Evolutionary conservation across 2,888 invertebrate genomes (phyloP).

Genomic region (Coleophora deauratella): DNA sequence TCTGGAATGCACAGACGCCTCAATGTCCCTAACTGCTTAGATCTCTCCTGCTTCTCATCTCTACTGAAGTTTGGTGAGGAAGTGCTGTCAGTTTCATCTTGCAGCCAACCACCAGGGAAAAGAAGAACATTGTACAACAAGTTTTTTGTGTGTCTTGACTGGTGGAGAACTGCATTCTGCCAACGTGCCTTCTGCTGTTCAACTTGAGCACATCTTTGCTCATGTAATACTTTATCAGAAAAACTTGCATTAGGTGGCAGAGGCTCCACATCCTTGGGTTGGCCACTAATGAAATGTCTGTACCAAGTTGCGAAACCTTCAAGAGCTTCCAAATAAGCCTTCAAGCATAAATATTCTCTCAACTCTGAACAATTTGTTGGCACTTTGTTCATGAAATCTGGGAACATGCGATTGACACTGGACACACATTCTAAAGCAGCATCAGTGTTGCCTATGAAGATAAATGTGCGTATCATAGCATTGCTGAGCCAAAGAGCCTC

Average conservation of each 20-base stretch:
- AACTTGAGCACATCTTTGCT: conserved; percentile 87
- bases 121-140: conserved; percentile 89
- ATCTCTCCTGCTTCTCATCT: conserved; percentile 68
- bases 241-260: conserved; percentile 79
- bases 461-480: conserved; percentile 88
- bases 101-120: conserved; percentile 94
- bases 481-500: conserved; percentile 93
- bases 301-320: conserved; percentile 95
- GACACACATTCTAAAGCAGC: conserved; percentile 84
- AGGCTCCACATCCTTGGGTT: conserved; percentile 80
- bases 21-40: conserved; percentile 82
- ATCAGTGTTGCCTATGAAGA: conserved; percentile 86
- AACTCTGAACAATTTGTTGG: conserved; percentile 62
- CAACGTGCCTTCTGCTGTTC: conserved; percentile 85
- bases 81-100: conserved; percentile 76
- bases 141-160: conserved; percentile 83
- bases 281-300: conserved; percentile 84
- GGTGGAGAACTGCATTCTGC: conserved; percentile 80
- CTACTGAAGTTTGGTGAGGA: conserved; percentile 59
- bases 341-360: conserved; percentile 90
- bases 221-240: conserved; percentile 90
- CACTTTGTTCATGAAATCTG: conserved; percentile 50
- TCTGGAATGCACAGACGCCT: conserved; percentile 90
- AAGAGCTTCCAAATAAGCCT: conserved; percentile 89
- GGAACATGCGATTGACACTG: conserved; percentile 49